Base-by-base conservation (phyloP, 1,140 invertebrate species). In the Drosophila nannoptera region DNA sequence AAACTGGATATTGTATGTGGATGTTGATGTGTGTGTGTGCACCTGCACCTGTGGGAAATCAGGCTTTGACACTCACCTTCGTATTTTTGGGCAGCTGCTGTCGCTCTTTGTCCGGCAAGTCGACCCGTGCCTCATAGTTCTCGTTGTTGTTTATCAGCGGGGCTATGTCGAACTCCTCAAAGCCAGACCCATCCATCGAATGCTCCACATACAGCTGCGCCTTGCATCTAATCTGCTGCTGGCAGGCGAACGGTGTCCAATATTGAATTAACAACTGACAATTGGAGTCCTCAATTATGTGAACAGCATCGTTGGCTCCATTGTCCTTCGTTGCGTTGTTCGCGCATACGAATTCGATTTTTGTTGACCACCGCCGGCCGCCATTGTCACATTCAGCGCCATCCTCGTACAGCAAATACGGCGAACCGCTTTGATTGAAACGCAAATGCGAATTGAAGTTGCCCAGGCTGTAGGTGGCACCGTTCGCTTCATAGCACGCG, bases 391-490 rank as follows among this genome's bases (percentile, higher is more conserved):
- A 92, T 42, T 77, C 35, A 55, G 87, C 82, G 14, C 91, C 91
- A 63, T 90, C 75, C 22, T 90, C 90, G 69, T 92, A 92, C 67
- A 91, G 90, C 54, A 92, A 87, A 82, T 91, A 92, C 8, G 90
- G 90, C 50, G 87, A 78, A 16, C 91, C 90, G 63, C 84, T 90
- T 65, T 90, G 84, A 69, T 90, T 87, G 89, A 91, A 91, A 56
- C 88, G 83, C 50, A 92, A 83, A 73, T 91, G 88, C 35, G 89
- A 69, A 59, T 91, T 91, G 43, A 77, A 84, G 61, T 77, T 88
- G n/a, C 91, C 91, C 58, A 90, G 75, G 31, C 90, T 89, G 38
- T 65, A 86, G 61, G 75, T 75, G 60, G 77, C 74, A n/a, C 62
- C 66, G 32, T 86, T 78, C 67, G 73, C 55, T 45, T 60, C 40